Percentiles rank a stretch among this genome's conserved stretches.
These are phyloP conservation scores for Ptychadena robeensis DNA, from an alignment of 2,797 vertebrate genomes.

Conservation along the genomic window DNA sequence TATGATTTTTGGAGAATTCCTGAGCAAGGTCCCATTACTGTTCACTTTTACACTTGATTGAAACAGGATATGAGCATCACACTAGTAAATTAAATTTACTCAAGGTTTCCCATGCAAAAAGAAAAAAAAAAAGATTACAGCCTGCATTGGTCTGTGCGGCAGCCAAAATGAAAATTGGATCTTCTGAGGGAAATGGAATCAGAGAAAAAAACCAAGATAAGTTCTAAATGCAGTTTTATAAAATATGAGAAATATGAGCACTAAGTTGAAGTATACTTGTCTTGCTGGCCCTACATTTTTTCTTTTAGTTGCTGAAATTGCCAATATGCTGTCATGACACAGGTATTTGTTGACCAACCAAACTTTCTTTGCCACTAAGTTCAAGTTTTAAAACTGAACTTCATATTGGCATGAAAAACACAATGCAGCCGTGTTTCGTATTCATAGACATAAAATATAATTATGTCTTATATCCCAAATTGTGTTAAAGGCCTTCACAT, in stretches of 20 bases:
- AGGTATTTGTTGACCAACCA: background rate
- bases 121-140: constrained; percentile 46
- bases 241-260: constrained; percentile 40
- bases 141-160: constrained; percentile 52
- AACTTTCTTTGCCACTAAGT: background rate
- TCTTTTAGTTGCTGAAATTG: constrained; percentile 5
- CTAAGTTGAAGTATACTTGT: constrained; percentile 29
- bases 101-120: constrained; percentile 59
- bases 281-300: background rate
- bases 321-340: background rate
- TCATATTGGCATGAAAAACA: too few species aligned
- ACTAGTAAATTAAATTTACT: constrained; percentile 60
- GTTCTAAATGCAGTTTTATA: constrained; percentile 52
- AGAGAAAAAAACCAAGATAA: constrained; percentile 36
- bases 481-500: too few species aligned
- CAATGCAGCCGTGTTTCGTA: background rate
- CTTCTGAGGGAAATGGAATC: constrained; percentile 50
- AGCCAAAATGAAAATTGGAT: constrained; percentile 63
- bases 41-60: constrained; percentile 49
- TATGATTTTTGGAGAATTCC: constrained; percentile 56
- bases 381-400: background rate
- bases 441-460: background rate
- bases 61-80: constrained; percentile 59
- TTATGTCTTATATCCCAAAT: too few species aligned
- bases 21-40: constrained; percentile 55